Evolutionary conservation across 2,797 vertebrate genomes (phyloP).

Genomic region (Iguana delicatissima): DNA sequence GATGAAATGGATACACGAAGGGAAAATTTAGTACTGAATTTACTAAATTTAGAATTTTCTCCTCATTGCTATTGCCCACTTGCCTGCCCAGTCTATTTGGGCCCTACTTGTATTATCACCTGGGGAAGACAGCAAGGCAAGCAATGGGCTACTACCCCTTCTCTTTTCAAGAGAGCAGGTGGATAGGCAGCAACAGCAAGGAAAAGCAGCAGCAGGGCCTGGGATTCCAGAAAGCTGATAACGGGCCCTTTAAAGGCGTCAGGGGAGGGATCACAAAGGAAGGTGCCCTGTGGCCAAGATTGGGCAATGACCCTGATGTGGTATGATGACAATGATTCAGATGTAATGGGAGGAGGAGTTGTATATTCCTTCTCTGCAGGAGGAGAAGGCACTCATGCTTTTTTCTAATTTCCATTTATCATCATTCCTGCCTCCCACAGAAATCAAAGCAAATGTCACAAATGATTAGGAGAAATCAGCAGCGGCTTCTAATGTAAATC

Average conservation of each 20-base stretch:
- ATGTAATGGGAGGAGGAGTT: neutral
- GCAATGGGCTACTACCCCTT: neutral
- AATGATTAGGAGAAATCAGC: neutral
- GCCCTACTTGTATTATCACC: neutral
- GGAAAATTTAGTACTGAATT: no score
- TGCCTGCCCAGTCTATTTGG: neutral
- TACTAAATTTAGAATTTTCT: no score
- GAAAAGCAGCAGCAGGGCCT: neutral
- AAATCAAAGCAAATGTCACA: neutral
- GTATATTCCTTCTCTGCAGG: neutral
- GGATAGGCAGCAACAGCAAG: neutral
- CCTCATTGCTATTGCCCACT: no score
- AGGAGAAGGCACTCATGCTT: neutral
- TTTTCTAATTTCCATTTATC: neutral
- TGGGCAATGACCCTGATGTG: neutral
- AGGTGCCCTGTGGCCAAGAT: neutral
- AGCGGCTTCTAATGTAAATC: neutral
- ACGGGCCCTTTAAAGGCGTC: no score
- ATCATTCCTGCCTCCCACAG: neutral
- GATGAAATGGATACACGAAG: neutral
- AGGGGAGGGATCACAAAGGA: neutral
- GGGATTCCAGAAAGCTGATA: neutral
- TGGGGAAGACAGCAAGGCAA: neutral
- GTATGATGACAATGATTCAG: neutral
- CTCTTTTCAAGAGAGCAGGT: neutral